These are phyloP conservation scores for Romanogobio albipinnatus DNA, from an alignment of 2,113 vertebrate species.

Conservation along the genomic window DNA sequence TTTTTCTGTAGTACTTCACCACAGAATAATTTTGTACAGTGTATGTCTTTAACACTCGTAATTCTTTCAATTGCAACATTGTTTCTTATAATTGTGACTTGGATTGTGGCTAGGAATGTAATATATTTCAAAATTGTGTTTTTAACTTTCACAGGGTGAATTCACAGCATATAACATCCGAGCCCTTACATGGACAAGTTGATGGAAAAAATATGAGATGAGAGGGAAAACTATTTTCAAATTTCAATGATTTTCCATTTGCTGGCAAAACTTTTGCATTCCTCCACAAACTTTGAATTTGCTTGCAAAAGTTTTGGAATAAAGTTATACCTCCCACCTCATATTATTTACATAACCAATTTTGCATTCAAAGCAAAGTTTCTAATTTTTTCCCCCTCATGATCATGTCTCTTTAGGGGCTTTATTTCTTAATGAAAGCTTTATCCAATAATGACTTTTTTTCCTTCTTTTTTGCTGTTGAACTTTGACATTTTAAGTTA, in stretches of 20 bases:
- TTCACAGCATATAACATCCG: neutral
- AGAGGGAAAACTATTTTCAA: neutral
- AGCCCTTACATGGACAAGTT: neutral
- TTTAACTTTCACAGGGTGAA: neutral
- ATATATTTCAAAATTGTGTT: neutral
- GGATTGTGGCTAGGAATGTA: neutral
- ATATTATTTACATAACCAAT: neutral
- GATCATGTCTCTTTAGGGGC: neutral
- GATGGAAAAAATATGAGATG: neutral
- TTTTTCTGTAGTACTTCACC: too few relatives aligned
- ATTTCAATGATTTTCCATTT: neutral
- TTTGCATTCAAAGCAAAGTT: neutral
- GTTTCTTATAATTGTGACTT: neutral
- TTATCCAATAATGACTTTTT: neutral
- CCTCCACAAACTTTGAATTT: neutral
- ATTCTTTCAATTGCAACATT: neutral
- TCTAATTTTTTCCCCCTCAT: neutral
- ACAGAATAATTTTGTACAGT: too few relatives aligned
- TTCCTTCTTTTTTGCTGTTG: neutral
- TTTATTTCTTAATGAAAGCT: neutral
- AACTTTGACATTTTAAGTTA: neutral
- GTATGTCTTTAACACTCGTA: neutral
- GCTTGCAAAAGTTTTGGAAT: neutral
- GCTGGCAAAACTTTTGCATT: neutral
- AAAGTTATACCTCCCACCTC: neutral